These are phyloP conservation scores for Oscheius onirici DNA, from an alignment of 2,888 invertebrate species.

Conservation along the genomic window DNA sequence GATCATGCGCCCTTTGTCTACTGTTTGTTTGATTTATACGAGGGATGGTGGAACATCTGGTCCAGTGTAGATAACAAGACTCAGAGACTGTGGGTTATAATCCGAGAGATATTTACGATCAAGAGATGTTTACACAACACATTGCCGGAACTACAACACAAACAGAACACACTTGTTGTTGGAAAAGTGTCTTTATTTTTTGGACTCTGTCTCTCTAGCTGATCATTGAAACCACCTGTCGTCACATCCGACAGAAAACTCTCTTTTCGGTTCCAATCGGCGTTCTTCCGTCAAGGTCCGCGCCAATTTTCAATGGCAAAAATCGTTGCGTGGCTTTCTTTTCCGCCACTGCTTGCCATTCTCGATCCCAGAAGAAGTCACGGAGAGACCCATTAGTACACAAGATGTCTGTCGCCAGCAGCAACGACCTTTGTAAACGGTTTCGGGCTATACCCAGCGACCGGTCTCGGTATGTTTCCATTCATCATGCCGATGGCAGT, in stretches of 20 bases:
- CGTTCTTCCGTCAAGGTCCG: neutral
- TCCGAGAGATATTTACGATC: too few species aligned
- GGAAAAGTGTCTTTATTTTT: too few species aligned
- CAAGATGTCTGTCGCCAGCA: neutral
- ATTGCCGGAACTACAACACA: too few species aligned
- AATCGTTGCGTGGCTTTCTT: neutral
- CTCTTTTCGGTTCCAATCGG: neutral
- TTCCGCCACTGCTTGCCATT: neutral
- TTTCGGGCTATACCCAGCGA: constrained; percentile 20
- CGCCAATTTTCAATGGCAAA: constrained; percentile 12
- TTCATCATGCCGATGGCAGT: constrained; percentile 16
- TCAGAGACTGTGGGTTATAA: too few species aligned
- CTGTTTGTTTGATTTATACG: too few species aligned
- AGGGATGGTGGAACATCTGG: too few species aligned
- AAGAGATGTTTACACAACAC: too few species aligned
- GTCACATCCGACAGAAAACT: neutral
- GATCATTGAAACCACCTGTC: too few species aligned
- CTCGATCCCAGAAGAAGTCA: neutral
- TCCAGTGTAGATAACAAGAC: too few species aligned
- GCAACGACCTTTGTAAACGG: constrained; percentile 25
- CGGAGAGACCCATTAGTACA: neutral
- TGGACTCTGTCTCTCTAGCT: too few species aligned
- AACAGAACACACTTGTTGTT: too few species aligned
- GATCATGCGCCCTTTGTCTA: too few species aligned
- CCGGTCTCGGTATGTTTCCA: constrained; percentile 17